phyloP scores from a whole-genome alignment of 2,888 invertebrate species.

The Liodrosophila aerea region DNA sequence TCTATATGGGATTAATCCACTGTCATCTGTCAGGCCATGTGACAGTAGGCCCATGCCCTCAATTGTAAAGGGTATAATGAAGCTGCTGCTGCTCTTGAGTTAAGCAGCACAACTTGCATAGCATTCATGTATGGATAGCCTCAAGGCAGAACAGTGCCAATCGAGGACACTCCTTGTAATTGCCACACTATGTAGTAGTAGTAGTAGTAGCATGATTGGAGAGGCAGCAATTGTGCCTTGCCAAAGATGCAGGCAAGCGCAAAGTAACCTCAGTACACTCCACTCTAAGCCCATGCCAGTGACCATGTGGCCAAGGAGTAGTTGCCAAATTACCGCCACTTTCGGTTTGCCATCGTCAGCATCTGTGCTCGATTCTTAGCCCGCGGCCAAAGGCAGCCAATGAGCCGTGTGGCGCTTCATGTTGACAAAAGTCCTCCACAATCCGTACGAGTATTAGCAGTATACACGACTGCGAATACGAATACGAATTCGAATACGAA shows the following conservation, averaged over 20 bases:
- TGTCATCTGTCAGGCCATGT: too few relatives aligned
- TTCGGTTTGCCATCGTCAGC: slow-evolving; percentile 71
- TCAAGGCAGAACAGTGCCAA: slow-evolving; percentile 38
- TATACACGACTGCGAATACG: slow-evolving; percentile 16
- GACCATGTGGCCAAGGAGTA: slow-evolving; percentile 47
- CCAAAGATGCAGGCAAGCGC: slow-evolving; percentile 44
- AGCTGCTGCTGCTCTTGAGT: slow-evolving; percentile 7
- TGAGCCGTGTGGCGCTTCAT: slow-evolving; percentile 67
- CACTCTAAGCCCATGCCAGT: not conserved
- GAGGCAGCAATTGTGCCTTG: slow-evolving; percentile 49
- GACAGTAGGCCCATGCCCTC: not conserved
- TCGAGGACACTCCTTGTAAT: slow-evolving; percentile 67
- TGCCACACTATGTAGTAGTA: slow-evolving; percentile 63
- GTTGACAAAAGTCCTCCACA: slow-evolving; percentile 63
- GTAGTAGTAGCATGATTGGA: slow-evolving; percentile 8
- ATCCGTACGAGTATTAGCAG: too few relatives aligned
- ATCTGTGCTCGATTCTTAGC: slow-evolving; percentile 76
- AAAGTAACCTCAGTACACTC: not conserved
- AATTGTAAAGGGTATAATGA: slow-evolving; percentile 34
- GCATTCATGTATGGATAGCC: slow-evolving; percentile 27
- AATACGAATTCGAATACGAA: slow-evolving; percentile 31
- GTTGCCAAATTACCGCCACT: slow-evolving; percentile 77
- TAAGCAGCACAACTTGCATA: slow-evolving; percentile 19
- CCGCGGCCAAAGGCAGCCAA: slow-evolving; percentile 71
- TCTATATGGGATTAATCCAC: too few relatives aligned